Base-by-base conservation (phyloP, 2,888 invertebrate species). In the Hedychridium roseum region DNA sequence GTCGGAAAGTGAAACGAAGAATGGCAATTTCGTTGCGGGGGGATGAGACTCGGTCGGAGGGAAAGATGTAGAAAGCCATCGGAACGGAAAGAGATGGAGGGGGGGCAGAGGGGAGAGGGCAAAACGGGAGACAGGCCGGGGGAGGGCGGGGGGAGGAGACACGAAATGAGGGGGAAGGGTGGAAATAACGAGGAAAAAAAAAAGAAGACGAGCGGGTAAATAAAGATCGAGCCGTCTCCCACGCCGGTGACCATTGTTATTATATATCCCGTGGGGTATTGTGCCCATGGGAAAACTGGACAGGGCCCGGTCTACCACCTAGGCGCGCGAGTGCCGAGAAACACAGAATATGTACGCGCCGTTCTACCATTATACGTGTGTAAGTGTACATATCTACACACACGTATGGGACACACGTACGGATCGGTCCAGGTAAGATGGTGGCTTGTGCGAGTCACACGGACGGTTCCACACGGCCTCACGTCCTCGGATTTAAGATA, bases 261-360 rank as follows among this genome's bases (percentile, higher is more conserved):
- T 71, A 70, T 70, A 58, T 64, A 71, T 68, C 67, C 68, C 64
- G 51, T 67, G 64, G 69, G 66, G 68, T 68, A 71, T 71, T 72
- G 71, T 72, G 70, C 72, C 68, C 70, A 72, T 69, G 71, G 71
- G 70, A 72, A 72, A 69, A 71, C 68, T 70, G 71, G 70, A 72
- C 69, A 67, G 68, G n/a, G 68, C 61, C 64, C 64, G 64, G 65
- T 68, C 66, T 61, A 63, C 66, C 67, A 66, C 66, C 68, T 70
- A 67, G 63, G 51, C 55, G 44, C 21, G 42, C 23, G 41, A 27
- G 54, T 23, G 41, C 38, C 23, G n/a, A 44, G 37, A 41, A 41
- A 31, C 30, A 31, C n/a, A 30, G 20, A 23, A 17, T 11, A 17
- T 11, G 26, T 15, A 37, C 32, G 50, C 35, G 27, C 15, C 31